Evolutionary conservation across 2,888 invertebrate species (phyloP), one percentile per base, ranked within the genome.

Genomic region (Stictocephala bisonia): DNA sequence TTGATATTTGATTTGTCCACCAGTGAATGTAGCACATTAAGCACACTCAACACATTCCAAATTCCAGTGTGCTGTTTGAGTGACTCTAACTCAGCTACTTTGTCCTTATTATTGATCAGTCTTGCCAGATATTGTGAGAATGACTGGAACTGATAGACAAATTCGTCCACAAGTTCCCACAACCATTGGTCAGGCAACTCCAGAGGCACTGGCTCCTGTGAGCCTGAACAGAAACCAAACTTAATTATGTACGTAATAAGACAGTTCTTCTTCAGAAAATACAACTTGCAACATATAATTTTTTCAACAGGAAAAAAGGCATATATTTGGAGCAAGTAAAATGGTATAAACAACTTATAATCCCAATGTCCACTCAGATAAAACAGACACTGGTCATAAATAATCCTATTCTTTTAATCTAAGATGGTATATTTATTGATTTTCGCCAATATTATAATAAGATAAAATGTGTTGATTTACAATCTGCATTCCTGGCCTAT

Each of bases 161-260:
- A 99, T 84, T 99, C 99, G 85, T 99, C 99, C 79, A 99, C 95
- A 67, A 99, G 90, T 84, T 99, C 99, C 99, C 99, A 99, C 29
- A 99, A 86, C 99, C 99, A 99, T 82, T 97, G 93, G 85, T 99
- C 98, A 11, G 99, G 99, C 73, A 99, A 85, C 83, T 96, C 96
- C 66, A 98, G 85, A 1, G 92, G 90, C 0, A 97, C 94, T 0
- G 97, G 97, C 31, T 91, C 92, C 78, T 93, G 91, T 0, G 95
- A 92, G 80, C 84, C 86, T 86, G 71, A 27, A 53, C 40, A 31
- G n/a, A n/a, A n/a, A n/a, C n/a, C n/a, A n/a, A n/a, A n/a, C n/a
- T n/a, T n/a, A n/a, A n/a, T n/a, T 22, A 9, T 15, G 0, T 22
- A 56, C 1, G 24, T 56, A 31, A 29, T 60, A 35, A 31, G 15